Conservation (phyloP, 1,140 invertebrate genomes). For the Sipha flava region DNA sequence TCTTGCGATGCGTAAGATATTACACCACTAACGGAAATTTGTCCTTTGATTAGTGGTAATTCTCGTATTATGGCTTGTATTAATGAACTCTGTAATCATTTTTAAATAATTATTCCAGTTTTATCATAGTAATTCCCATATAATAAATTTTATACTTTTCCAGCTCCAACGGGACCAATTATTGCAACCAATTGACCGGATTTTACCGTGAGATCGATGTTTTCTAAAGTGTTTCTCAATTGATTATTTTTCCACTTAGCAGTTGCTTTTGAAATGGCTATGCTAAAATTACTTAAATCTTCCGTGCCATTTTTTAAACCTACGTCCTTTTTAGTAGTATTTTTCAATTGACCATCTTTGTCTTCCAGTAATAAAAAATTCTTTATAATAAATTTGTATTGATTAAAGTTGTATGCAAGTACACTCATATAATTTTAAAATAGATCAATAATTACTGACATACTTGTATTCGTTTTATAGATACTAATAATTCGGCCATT, state of each 20-base stretch:
- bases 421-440: no score
- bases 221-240: conserved; percentile 52
- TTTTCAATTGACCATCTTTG: no score
- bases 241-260: conserved; percentile 53
- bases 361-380: no score
- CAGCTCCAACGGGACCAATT: conserved; percentile 74
- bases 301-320: conserved; percentile 45
- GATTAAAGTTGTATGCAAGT: no score
- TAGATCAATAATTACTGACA: no score
- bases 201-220: conserved; percentile 55
- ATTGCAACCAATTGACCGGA: conserved; percentile 62
- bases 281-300: conserved; percentile 43
- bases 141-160: conserved; percentile 52
- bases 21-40: conserved; percentile 60
- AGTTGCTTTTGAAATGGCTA: conserved; percentile 49
- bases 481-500: conserved; percentile 54
- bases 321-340: no score
- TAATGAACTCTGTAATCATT: conserved; percentile 49
- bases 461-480: conserved; percentile 53
- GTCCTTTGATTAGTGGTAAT: conserved; percentile 58
- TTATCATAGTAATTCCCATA: neutral
- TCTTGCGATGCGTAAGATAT: conserved; percentile 85
- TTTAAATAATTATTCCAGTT: conserved; percentile 50
- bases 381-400: no score
- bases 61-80: conserved; percentile 74